Base-by-base conservation (phyloP, 1,140 invertebrate species). In the Lerema accius region DNA sequence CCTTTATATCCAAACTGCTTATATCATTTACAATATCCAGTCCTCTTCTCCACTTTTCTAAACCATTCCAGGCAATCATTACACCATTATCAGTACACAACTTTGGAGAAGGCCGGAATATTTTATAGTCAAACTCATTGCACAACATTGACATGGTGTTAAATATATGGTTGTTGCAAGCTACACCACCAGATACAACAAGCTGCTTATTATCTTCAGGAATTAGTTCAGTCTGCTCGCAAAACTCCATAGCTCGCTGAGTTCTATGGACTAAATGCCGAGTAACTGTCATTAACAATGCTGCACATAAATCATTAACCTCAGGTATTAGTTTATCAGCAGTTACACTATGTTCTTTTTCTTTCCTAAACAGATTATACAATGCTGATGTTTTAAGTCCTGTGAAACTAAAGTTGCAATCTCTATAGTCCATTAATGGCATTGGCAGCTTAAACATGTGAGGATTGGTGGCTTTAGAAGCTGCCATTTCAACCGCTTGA, bases 11-110 rank as follows among this genome's bases (percentile, higher is more conserved):
- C 62, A 90, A 65, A 23, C 58, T 70, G 13, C 65, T 65, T 23
- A 80, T 63, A 71, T 86, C 67, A 62, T 65, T 71, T 13, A 70
- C 69, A 42, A 86, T 81, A 72, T 88, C 92, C 84, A 82, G 45
- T 19, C 73, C 65, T 76, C 67, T 78, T 49, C 53, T 67, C 83
- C 84, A 92, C 80, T 94, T 95, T 91, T 99, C 98, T 19, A 98
- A 92, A 5, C 97, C 98, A 93, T 98, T 98, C 98, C 98, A 99
- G 17, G 98, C 98, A 73, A 99, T 98, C 99, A 99, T 99, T 7
- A 98, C 93, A 23, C 98, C 99, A 94, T 99, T 99, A 86, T 99
- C 99, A 0, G 96, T 98, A 84, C 98, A 99, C 1, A 99, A 92
- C 73, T 95, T 93, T 11, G 95, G 94, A 4, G 95, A 94, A 9